Evolutionary conservation across 2,888 invertebrate genomes (phyloP), one percentile per base, ranked within the genome.

Genomic region (Ypsolopha sequella): DNA sequence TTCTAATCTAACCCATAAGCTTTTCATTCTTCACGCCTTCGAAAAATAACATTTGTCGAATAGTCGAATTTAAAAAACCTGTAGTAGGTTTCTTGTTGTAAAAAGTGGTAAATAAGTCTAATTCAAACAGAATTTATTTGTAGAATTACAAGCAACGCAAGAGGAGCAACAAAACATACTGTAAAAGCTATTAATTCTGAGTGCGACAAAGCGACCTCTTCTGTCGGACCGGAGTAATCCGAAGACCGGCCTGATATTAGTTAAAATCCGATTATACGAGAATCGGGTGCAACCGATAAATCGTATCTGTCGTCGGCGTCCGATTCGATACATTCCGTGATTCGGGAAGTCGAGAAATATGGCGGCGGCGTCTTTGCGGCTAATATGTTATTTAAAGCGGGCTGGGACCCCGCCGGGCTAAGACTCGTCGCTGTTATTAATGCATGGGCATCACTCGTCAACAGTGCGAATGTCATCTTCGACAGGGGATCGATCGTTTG

Each of bases 341-440:
- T 70, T 68, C 67, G 69, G 68, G 63, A 65, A 51, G 64, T 65
- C 62, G 73, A 76, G 77, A 80, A 73, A 77, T 79, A 76, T 76
- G 68, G 70, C 70, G 76, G 74, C 80, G 78, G 80, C 62, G 64
- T 73, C 80, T 80, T 80, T 80, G 75, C 71, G 68, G 61, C 79
- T 82, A 81, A 82, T 80, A 73, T 77, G 79, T 80, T 80, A 80
- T 78, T 78, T 76, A 76, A 73, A 69, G 73, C 67, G 64, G 61
- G 64, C 67, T 69, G 58, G 65, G 51, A 71, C 68, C 82, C 84
- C 77, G 81, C 71, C 58, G 82, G 63, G 81, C 75, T 14, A 24
- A 24, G 24, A 24, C 24, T 24, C 24, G 24, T 24, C 24, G 24
- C 73, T 60, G 68, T 73, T 78, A 84, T 81, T 82, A 79, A 81